Evolutionary conservation across 2,113 vertebrate species (phyloP).

Genomic region (Rhynchopsitta pachyrhyncha): DNA sequence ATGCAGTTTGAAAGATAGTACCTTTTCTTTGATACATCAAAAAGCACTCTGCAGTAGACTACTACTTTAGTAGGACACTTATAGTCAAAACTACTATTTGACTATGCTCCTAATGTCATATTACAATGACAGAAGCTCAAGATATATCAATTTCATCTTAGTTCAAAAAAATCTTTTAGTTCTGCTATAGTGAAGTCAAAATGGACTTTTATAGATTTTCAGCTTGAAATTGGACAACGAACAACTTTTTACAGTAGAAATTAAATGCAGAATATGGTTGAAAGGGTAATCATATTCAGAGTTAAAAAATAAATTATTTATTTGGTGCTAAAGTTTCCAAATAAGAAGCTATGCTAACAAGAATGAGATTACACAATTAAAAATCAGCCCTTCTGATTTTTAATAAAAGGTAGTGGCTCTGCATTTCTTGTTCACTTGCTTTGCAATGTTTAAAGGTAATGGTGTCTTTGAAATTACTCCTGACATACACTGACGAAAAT

Average conservation of each 20-base stretch:
- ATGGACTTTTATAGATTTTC: slow-evolving; percentile 59
- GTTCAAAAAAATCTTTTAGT: slow-evolving; percentile 51
- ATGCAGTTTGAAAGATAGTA: slow-evolving; percentile 48
- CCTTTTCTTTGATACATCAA: slow-evolving; percentile 65
- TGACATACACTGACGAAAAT: not conserved
- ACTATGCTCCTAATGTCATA: slow-evolving; percentile 58
- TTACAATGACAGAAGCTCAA: slow-evolving; percentile 51
- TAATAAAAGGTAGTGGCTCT: not conserved
- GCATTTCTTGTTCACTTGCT: not conserved
- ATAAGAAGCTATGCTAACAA: not conserved
- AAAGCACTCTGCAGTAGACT: slow-evolving; percentile 56
- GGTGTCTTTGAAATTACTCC: not conserved
- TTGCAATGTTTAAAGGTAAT: not conserved
- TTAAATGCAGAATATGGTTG: slow-evolving; percentile 37
- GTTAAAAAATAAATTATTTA: slow-evolving; percentile 19
- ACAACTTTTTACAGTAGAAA: slow-evolving; percentile 51
- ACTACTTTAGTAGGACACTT: slow-evolving; percentile 48
- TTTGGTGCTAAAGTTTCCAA: not conserved
- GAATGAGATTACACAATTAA: not conserved
- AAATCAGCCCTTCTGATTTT: not conserved
- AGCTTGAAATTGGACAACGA: slow-evolving; percentile 43
- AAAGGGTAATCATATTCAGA: slow-evolving; percentile 11
- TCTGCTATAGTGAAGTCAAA: slow-evolving; percentile 52
- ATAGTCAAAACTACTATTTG: slow-evolving; percentile 47
- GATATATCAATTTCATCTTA: slow-evolving; percentile 53